Percentiles rank a stretch among this genome's conserved stretches.
Conservation (phyloP, 2,113 vertebrate species). For the Parotia lawesii region DNA sequence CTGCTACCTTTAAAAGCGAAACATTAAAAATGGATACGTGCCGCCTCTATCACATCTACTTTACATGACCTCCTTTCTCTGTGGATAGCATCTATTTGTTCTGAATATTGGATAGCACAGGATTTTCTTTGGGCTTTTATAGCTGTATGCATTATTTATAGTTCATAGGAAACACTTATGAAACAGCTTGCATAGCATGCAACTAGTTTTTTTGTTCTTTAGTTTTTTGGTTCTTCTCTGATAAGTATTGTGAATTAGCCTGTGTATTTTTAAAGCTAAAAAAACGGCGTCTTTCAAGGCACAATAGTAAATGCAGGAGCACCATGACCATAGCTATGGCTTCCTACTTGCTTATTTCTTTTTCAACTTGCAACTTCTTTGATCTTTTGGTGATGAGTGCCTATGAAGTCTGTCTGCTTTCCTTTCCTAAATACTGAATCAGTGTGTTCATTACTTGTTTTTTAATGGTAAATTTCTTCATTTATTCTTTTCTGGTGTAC, state of each 20-base stretch:
- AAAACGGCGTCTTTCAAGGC: not conserved
- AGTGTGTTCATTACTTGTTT: not conserved
- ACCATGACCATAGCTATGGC: not conserved
- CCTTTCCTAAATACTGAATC: not conserved
- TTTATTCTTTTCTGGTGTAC: not conserved
- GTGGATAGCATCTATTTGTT: not conserved
- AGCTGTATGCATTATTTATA: not conserved
- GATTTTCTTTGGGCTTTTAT: not conserved
- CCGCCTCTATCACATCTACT: not conserved
- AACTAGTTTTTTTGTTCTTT: not conserved
- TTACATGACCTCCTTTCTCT: not conserved
- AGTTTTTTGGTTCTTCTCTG: not conserved
- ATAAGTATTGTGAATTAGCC: not conserved
- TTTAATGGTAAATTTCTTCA: not conserved
- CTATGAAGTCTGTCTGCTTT: not conserved
- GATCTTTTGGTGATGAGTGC: rapidly evolving
- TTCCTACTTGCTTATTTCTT: not conserved
- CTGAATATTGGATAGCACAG: not conserved
- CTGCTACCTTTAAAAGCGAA: not conserved
- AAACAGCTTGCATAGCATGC: not conserved
- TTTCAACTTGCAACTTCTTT: not conserved
- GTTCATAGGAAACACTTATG: not conserved
- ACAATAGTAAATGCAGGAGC: not conserved
- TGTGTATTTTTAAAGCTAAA: not conserved
- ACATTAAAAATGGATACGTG: not conserved